phyloP scores from a whole-genome alignment of 1,140 invertebrate species.

The Chionoecetes opilio region DNA sequence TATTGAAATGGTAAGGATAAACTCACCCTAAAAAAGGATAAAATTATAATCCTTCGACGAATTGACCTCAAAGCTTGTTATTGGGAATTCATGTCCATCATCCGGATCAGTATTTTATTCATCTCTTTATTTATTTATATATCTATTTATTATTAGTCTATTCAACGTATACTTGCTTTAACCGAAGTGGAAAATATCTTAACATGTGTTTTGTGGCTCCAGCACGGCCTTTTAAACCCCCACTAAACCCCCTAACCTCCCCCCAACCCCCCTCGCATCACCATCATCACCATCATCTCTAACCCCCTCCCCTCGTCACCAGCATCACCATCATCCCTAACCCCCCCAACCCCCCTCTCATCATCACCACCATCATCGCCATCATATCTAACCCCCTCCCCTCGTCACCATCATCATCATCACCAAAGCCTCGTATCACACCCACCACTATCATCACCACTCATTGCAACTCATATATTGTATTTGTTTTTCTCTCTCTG shows the following conservation, averaged over 20 bases:
- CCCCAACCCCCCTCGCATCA: too few relatives aligned
- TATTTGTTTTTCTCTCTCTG: slow-evolving; percentile 21
- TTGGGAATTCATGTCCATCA: not conserved
- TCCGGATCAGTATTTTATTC: not conserved
- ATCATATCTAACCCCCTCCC: too few relatives aligned
- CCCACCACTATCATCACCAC: not conserved
- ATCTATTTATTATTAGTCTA: too few relatives aligned
- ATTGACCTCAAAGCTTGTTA: not conserved
- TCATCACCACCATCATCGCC: not conserved
- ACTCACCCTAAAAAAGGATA: not conserved
- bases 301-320: too few relatives aligned
- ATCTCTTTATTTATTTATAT: not conserved
- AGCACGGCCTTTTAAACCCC: too few relatives aligned
- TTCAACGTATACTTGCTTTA: too few relatives aligned
- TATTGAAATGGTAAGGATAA: too few relatives aligned
- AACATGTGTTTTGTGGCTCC: not conserved
- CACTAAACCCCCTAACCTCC: too few relatives aligned
- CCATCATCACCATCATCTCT: too few relatives aligned
- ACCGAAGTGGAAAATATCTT: not conserved
- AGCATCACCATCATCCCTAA: too few relatives aligned
- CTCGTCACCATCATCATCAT: not conserved
- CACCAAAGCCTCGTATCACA: not conserved
- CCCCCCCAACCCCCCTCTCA: not conserved
- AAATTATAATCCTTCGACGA: not conserved
- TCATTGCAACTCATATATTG: not conserved